Base-by-base conservation (phyloP, 1,140 invertebrate genomes). In the Luehdorfia chinensis region DNA sequence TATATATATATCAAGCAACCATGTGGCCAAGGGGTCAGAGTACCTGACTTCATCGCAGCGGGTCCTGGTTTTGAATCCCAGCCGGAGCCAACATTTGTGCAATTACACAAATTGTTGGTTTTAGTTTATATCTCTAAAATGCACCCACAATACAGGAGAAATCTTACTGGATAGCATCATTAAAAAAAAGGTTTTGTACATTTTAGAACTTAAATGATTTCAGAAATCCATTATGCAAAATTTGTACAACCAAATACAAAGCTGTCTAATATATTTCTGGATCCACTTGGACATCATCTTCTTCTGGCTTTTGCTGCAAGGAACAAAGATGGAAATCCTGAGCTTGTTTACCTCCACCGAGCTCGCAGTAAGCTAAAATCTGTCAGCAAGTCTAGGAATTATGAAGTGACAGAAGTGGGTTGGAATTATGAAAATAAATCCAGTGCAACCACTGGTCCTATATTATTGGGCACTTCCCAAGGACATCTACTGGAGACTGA, bases 401-500 rank as follows among this genome's bases (percentile, higher is more conserved):
- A 96, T 83, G 92, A 96, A 72, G 93, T 98, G 18, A 97, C 96
- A 8, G 92, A 95, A 36, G 94, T 98, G 0, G 97, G 92, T 0
- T 98, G 97, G 94, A 97, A 97, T 86, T 91, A 89, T 59, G 88
- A 90, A 23, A 94, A 94, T 70, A 90, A 90, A 14, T 94, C 91
- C 0, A 91, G 94, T 36, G 88, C 79, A 2, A 90, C 90, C 1
- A 92, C 93, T 0, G 94, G 94, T 2, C 90, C 94, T 0, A 96
- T 98, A 56, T 83, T 98, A 11, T 65, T 98, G 2, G 97, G 97
- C 11, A 98, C 96, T 0, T 94, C 94, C 8, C 94, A 94, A 74
- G 97, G 96, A 12, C 77, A 96, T n/a, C 94, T 98, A 57, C 92
- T 97, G 81, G 97, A 98, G 78, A 95, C 94, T 1, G 96, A 97